phyloP scores from a whole-genome alignment of 2,888 invertebrate species.

The Hirtodrosophila trivittata region DNA sequence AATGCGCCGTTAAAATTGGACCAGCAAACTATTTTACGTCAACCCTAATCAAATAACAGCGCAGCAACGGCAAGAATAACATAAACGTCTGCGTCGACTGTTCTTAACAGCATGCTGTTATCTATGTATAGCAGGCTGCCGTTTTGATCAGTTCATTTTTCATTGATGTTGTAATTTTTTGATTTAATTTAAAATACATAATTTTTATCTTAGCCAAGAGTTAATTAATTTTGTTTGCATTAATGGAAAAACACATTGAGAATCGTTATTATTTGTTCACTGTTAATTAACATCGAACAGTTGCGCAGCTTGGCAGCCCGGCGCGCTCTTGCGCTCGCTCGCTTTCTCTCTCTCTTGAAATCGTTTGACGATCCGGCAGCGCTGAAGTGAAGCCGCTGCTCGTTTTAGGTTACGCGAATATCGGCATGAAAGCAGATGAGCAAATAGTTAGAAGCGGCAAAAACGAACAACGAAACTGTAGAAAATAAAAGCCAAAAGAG shows the following conservation, averaged over 20 bases:
- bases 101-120: constrained; percentile 26
- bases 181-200: neutral
- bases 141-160: too few species aligned
- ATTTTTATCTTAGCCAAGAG: neutral
- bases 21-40: constrained; percentile 12
- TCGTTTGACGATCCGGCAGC: constrained; percentile 54
- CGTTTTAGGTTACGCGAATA: constrained; percentile 63
- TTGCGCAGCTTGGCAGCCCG: constrained; percentile 38
- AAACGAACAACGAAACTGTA: constrained; percentile 34
- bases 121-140: neutral
- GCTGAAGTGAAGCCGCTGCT: constrained; percentile 35
- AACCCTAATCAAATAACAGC: constrained; percentile 42
- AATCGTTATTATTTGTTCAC: constrained; percentile 27
- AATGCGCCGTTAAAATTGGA: constrained; percentile 42
- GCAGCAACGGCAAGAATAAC: constrained; percentile 6
- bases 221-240: neutral
- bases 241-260: too few species aligned
- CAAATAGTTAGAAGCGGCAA: constrained; percentile 59
- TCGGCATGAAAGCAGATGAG: constrained; percentile 51
- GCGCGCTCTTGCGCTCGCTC: constrained; percentile 20
- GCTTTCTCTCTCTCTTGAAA: constrained; percentile 1
- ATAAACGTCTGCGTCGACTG: constrained; percentile 20
- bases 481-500: constrained; percentile 34
- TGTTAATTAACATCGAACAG: constrained; percentile 22
- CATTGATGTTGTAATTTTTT: neutral